Conservation (phyloP, 2,888 invertebrate species). For the Oxytorus armatus region DNA sequence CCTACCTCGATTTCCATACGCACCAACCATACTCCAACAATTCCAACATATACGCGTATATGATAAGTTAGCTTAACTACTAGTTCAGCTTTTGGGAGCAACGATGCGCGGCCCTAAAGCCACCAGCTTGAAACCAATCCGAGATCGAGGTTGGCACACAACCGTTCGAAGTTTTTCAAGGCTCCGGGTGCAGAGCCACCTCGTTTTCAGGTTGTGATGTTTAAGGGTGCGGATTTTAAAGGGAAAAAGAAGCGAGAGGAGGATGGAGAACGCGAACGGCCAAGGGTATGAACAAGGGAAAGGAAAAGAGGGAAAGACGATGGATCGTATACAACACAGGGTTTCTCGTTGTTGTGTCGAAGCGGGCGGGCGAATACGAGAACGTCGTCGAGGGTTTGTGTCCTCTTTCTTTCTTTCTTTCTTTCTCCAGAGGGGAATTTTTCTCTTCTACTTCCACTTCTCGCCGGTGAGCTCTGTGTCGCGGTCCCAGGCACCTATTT, state of each 20-base stretch:
- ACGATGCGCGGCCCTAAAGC: conserved; percentile 44
- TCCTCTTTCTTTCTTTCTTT: conserved; percentile 9
- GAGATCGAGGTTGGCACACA: conserved; percentile 14
- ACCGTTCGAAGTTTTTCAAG: conserved; percentile 20
- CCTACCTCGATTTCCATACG: conserved; percentile 1
- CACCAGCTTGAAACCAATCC: no score
- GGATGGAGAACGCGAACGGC: conserved; percentile 35
- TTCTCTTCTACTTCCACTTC: not conserved
- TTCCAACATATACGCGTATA: not conserved
- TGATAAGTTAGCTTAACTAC: conserved; percentile 12
- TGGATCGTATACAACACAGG: conserved; percentile 38
- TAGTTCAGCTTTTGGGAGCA: conserved; percentile 49
- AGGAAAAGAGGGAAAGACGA: conserved; percentile 55
- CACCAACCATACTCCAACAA: not conserved
- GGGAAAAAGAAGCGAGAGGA: conserved; percentile 67
- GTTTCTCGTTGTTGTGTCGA: no score
- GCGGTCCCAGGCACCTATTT: conserved; percentile 14
- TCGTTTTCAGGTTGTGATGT: conserved; percentile 42
- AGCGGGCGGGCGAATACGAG: conserved; percentile 47
- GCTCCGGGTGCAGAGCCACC: conserved; percentile 17
- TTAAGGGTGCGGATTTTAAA: conserved; percentile 73
- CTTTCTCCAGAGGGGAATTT: not conserved
- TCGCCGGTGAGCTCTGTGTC: no score
- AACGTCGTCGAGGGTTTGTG: conserved; percentile 56
- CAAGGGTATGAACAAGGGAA: conserved; percentile 63